A percentile compares a stretch with the other conserved stretches of the same genome.
These are phyloP conservation scores for Listrodromus nycthemerus DNA, from an alignment of 2,888 invertebrate species.

Conservation along the genomic window DNA sequence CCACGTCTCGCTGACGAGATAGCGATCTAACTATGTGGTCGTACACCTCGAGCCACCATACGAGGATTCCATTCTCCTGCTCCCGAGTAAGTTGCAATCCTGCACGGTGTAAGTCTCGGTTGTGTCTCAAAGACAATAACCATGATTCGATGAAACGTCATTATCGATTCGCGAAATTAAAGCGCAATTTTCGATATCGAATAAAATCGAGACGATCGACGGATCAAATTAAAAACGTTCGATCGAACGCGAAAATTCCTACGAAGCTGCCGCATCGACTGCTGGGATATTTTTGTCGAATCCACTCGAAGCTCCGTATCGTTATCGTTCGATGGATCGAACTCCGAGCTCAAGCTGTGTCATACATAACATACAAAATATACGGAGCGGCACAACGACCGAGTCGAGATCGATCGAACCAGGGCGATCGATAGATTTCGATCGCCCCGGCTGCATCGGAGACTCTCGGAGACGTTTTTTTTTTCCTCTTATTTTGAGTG, in stretches of 20 bases:
- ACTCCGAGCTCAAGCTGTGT: slow-evolving; percentile 16
- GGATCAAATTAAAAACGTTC: neutral
- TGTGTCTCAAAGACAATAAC: neutral
- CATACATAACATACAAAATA: slow-evolving; percentile 15
- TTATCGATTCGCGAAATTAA: neutral
- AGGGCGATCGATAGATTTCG: slow-evolving; percentile 30
- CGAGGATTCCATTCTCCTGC: slow-evolving; percentile 19
- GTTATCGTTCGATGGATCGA: slow-evolving; percentile 11
- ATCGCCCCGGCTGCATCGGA: slow-evolving; percentile 39
- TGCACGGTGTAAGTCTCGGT: neutral
- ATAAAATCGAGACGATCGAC: slow-evolving; percentile 9
- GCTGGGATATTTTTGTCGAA: slow-evolving; percentile 12
- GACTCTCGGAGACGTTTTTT: neutral
- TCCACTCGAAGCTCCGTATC: slow-evolving; percentile 29
- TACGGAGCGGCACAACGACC: slow-evolving; percentile 10
- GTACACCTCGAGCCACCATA: slow-evolving; percentile 1
- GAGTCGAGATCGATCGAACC: slow-evolving; percentile 34
- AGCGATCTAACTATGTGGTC: slow-evolving; percentile 10
- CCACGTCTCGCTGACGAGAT: slow-evolving; percentile 28
- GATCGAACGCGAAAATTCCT: slow-evolving; percentile 1
- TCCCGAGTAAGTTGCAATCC: slow-evolving; percentile 6
- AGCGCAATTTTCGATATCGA: neutral
- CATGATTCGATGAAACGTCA: neutral
- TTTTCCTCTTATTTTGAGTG: neutral
- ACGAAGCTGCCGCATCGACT: neutral